Evolutionary conservation across 2,797 vertebrate species (phyloP).

Genomic region (Helarctos malayanus): DNA sequence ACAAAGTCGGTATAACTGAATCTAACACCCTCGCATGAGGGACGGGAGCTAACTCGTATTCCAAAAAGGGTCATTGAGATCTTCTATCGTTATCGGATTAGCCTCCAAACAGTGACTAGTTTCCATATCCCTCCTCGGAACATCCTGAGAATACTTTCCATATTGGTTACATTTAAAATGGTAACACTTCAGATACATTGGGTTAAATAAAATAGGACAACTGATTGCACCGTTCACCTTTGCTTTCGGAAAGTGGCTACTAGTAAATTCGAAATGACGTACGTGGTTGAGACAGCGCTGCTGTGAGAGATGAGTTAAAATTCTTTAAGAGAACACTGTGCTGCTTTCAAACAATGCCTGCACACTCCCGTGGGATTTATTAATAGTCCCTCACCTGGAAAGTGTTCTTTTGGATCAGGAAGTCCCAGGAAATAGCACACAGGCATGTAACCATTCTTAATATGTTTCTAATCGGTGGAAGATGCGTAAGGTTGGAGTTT

Average conservation of each 20-base stretch:
- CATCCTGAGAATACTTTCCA: background rate
- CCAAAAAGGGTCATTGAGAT: background rate
- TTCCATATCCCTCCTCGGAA: background rate
- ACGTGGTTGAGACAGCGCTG: background rate
- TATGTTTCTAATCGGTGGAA: background rate
- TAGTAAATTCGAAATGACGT: background rate
- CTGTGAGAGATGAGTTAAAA: background rate
- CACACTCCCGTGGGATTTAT: background rate
- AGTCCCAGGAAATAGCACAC: background rate
- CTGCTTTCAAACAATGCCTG: background rate
- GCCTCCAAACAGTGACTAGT: background rate
- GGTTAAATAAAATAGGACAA: background rate
- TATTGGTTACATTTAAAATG: background rate
- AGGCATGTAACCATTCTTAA: background rate
- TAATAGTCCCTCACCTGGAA: background rate
- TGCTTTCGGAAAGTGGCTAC: background rate
- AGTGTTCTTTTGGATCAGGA: background rate
- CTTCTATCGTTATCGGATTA: background rate
- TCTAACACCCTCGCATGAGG: background rate
- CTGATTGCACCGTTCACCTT: background rate
- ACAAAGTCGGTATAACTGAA: background rate
- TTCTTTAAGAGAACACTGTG: background rate
- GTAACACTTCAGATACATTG: background rate
- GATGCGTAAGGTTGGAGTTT: background rate
- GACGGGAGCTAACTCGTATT: background rate